phyloP scores from a whole-genome alignment of 2,888 invertebrate species.

The Dolichopus griseipennis region DNA sequence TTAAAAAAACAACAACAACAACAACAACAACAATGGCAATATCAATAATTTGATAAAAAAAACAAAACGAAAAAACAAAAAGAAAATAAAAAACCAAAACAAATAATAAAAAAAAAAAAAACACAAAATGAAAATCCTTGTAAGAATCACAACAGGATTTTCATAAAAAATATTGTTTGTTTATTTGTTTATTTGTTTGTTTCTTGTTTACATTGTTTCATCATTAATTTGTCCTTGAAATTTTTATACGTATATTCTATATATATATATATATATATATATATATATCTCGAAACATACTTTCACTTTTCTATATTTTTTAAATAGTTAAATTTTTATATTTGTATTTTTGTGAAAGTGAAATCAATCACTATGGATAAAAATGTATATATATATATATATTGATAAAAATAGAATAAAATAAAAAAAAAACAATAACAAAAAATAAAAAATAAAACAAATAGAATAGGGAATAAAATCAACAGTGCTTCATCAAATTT shows the following conservation, averaged over 20 bases:
- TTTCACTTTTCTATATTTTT: background rate
- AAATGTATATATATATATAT: background rate
- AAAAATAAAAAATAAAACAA: too few relatives aligned
- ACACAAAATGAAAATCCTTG: background rate
- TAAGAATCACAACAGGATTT: background rate
- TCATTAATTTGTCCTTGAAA: conserved; percentile 2
- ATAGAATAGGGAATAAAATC: too few relatives aligned
- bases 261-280: too few relatives aligned
- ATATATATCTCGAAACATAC: too few relatives aligned
- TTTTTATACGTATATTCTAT: background rate
- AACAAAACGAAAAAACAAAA: too few relatives aligned
- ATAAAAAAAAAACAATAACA: too few relatives aligned
- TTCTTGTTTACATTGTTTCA: background rate
- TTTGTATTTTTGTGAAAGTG: background rate
- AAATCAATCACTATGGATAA: conserved; percentile 1
- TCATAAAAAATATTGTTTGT: background rate
- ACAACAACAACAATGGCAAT: too few relatives aligned
- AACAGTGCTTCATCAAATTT: too few relatives aligned
- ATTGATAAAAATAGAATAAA: too few relatives aligned
- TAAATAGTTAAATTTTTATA: background rate
- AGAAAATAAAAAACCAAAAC: too few relatives aligned
- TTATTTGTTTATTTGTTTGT: conserved; percentile 1
- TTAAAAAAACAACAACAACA: background rate
- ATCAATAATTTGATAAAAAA: too few relatives aligned
- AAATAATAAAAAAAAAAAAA: background rate